Percentiles rank a stretch among this genome's conserved stretches.
phyloP scores from a whole-genome alignment of 2,113 vertebrate genomes.

The Catharus fuscescens region DNA sequence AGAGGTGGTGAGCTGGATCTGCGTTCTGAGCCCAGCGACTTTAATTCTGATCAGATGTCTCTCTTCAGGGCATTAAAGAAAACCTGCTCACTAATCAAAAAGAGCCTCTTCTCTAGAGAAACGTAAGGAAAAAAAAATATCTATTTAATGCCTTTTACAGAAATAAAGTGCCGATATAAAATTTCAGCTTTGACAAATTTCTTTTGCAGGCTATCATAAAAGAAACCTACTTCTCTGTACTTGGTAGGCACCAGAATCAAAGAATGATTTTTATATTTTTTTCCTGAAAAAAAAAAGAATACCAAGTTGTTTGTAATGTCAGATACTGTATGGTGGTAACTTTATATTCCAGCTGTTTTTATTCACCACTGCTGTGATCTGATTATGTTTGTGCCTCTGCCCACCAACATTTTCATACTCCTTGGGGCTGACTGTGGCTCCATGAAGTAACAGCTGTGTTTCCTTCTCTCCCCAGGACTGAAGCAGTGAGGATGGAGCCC shows the following conservation, averaged over 20 bases:
- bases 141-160: slow-evolving; percentile 38
- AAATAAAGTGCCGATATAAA: slow-evolving; percentile 33
- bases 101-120: slow-evolving; percentile 58
- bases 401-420: background rate
- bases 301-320: background rate
- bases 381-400: background rate
- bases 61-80: slow-evolving; percentile 62
- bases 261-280: background rate
- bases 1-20: slow-evolving; percentile 53
- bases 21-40: slow-evolving; percentile 17
- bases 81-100: slow-evolving; percentile 61
- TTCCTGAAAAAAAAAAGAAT: background rate
- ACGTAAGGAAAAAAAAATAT: slow-evolving; percentile 13
- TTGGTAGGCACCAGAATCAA: slow-evolving; percentile 2
- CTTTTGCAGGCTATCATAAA: slow-evolving; percentile 43
- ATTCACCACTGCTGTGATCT: background rate
- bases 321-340: background rate
- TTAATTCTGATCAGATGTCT: slow-evolving; percentile 63
- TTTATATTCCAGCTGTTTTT: slow-evolving; percentile 13
- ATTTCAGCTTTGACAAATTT: slow-evolving; percentile 36
- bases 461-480: slow-evolving; percentile 45
- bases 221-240: background rate
- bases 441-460: background rate
- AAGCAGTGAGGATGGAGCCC: slow-evolving; percentile 65
- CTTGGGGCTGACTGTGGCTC: background rate